These are phyloP conservation scores for Phoxinus dragarum DNA, from an alignment of 2,797 vertebrate species.

Conservation along the genomic window DNA sequence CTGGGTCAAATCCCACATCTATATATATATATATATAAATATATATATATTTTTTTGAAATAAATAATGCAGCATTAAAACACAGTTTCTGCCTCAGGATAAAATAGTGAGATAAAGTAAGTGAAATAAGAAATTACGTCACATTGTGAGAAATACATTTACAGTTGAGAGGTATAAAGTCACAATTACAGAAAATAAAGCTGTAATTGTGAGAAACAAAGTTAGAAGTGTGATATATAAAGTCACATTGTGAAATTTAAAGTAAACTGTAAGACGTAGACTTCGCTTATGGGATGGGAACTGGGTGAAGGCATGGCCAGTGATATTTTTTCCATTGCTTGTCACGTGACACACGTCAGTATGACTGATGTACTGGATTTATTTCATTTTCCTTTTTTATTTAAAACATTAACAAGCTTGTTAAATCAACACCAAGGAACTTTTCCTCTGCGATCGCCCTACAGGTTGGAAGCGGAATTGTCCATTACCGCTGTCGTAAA, in stretches of 20 bases:
- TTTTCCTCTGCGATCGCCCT: too few relatives aligned
- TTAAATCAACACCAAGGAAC: too few relatives aligned
- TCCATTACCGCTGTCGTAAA: too few relatives aligned
- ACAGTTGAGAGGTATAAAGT: not conserved
- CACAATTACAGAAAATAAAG: not conserved
- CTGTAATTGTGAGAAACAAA: not conserved
- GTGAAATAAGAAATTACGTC: not conserved
- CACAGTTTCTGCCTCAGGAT: not conserved
- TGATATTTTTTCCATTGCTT: not conserved
- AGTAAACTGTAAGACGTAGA: not conserved
- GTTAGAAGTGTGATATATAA: not conserved
- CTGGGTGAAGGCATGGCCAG: too few relatives aligned
- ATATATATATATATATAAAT: too few relatives aligned
- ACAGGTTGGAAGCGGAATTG: too few relatives aligned
- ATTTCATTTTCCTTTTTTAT: not conserved
- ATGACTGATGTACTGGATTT: not conserved
- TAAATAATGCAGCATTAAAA: not conserved
- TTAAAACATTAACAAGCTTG: not conserved
- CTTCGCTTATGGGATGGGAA: too few relatives aligned
- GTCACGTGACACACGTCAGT: not conserved
- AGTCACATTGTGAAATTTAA: not conserved
- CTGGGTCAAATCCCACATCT: too few relatives aligned
- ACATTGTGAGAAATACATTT: not conserved
- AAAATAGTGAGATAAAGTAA: not conserved
- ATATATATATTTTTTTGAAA: not conserved